Evolutionary conservation across 2,113 vertebrate genomes (phyloP), one percentile per base, ranked within the genome.

Genomic region (Hypomesus transpacificus): DNA sequence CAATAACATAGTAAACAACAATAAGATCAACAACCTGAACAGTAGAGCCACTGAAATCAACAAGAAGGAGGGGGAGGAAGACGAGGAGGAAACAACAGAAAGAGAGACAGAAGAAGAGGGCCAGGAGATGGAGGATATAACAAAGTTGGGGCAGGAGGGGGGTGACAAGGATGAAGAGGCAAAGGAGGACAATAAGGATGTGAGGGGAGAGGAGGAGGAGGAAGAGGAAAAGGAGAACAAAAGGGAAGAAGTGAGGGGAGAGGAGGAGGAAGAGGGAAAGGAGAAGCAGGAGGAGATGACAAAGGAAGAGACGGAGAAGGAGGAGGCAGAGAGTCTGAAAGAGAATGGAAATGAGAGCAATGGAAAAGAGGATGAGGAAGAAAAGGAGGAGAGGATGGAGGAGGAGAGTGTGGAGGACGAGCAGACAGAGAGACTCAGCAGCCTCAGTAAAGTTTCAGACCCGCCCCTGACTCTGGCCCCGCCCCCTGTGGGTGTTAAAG

Each of bases 171-270:
- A 70, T 24, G 64, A 26, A 52, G 39, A 69, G 52, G 58, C 22
- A 14, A 57, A 57, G 50, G 60, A 60, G 39, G 91, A 85, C 87
- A 88, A 88, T 83, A 88, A 88, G 86, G 91, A 85, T 52, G 56
- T 24, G 39, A 46, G 39, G 9, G 39, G 39, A 46, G 39, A 39
- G 21, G 61, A 66, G 11, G 39, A 46, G 22, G 26, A 70, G 39
- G 64, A 26, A 52, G 39, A 69, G 52, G 58, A n/a, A 13, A 57
- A 57, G 52, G 61, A 60, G 39, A 91, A 85, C 87, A 88, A 88
- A 83, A 88, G 89, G 85, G 91, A 85, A 51, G 91, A 85, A 51
- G 46, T 39, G 39, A 46, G 39, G 39, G 39, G 39, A 46, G 9
- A 63, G 60, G 14, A 34, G 24, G 26, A 63, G 16, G 17, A 63